Conservation (phyloP, 2,797 vertebrate species). For the Glossophaga mutica region DNA sequence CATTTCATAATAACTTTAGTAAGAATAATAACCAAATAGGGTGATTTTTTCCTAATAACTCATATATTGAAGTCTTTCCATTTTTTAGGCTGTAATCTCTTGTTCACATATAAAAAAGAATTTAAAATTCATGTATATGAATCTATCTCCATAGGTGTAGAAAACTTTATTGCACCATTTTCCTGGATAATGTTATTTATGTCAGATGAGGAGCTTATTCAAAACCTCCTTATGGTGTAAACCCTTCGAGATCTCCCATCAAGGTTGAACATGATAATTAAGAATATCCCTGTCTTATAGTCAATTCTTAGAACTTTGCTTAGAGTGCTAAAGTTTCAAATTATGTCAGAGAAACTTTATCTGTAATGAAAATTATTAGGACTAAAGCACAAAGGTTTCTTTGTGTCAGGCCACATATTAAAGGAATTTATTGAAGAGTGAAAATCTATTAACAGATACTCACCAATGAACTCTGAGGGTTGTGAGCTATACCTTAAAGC, state of each 20-base stretch:
- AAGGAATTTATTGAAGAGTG: slow-evolving; percentile 19
- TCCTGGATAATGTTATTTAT: neutral
- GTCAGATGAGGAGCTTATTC: neutral
- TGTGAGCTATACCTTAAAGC: neutral
- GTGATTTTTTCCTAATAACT: neutral
- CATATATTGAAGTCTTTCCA: neutral
- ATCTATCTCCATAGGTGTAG: neutral
- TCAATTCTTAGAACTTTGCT: slow-evolving; percentile 34
- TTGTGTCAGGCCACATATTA: neutral
- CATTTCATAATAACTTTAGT: neutral
- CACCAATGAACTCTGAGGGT: neutral
- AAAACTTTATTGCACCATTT: neutral
- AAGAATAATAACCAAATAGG: neutral
- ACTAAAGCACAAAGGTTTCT: slow-evolving; percentile 5
- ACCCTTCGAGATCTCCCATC: neutral
- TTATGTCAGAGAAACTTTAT: neutral
- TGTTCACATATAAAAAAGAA: neutral
- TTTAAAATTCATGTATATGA: neutral
- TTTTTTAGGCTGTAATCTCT: neutral
- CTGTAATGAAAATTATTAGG: neutral
- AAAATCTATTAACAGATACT: neutral
- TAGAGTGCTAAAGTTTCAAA: neutral
- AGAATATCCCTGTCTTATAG: neutral
- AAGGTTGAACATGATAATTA: neutral
- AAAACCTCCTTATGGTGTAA: neutral